phyloP scores from a whole-genome alignment of 2,888 invertebrate species.

The Phengaris alcon region DNA sequence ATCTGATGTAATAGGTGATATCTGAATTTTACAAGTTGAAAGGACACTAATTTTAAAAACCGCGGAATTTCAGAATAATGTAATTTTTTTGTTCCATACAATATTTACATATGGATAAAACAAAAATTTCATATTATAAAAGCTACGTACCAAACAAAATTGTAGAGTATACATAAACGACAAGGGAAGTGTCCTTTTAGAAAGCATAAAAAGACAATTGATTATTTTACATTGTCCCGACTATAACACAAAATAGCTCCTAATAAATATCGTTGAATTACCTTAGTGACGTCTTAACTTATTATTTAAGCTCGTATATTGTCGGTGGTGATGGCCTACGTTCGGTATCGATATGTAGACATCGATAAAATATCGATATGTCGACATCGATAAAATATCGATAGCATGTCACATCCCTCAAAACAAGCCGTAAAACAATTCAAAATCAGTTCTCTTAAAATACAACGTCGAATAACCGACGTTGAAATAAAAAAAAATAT shows the following conservation, averaged over 20 bases:
- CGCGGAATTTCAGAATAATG: background rate
- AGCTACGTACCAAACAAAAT: background rate
- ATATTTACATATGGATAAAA: no score
- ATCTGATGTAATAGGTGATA: background rate
- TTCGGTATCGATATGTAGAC: conserved; percentile 1
- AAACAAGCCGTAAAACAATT: conserved; percentile 29
- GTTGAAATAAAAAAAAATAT: conserved; percentile 46
- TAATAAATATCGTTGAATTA: background rate
- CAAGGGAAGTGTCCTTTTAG: no score
- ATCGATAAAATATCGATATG: conserved; percentile 10
- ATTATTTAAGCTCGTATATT: conserved; percentile 17
- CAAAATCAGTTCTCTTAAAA: conserved; percentile 36
- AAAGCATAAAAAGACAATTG: background rate
- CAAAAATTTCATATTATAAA: no score
- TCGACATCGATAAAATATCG: conserved; percentile 2
- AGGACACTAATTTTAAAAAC: no score
- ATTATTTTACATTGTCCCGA: background rate
- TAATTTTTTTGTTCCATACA: background rate
- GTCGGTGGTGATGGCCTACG: conserved; percentile 6
- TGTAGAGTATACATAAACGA: background rate
- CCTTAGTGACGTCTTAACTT: conserved; percentile 15
- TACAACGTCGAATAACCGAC: conserved; percentile 37
- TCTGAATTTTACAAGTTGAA: background rate
- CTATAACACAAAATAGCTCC: background rate
- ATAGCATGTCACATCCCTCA: conserved; percentile 5